phyloP scores from a whole-genome alignment of 1,140 invertebrate species.

The Micrasema minimum region DNA sequence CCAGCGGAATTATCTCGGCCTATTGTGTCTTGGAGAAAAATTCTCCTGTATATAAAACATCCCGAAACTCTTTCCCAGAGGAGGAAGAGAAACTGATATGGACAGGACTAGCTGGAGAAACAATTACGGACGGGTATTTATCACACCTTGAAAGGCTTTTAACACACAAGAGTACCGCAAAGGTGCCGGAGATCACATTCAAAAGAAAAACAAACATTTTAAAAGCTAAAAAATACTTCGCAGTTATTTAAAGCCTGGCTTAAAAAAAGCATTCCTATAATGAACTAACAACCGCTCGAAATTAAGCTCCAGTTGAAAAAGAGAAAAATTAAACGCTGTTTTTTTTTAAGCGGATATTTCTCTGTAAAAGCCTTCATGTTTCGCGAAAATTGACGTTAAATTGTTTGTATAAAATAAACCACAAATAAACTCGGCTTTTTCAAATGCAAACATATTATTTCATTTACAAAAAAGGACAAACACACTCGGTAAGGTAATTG shows the following conservation, averaged over 20 bases:
- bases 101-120: conserved; percentile 37
- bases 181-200: not conserved
- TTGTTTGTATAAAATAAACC: conserved; percentile 8
- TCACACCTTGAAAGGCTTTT: conserved; percentile 51
- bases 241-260: too few relatives aligned
- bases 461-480: conserved; percentile 28
- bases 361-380: not conserved
- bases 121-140: conserved; percentile 52
- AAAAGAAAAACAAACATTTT: not conserved
- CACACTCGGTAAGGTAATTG: conserved; percentile 27
- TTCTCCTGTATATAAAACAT: conserved; percentile 41
- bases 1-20: conserved; percentile 37
- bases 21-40: conserved; percentile 52
- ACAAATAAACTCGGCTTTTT: not conserved
- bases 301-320: not conserved
- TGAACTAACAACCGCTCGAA: not conserved
- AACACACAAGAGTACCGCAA: conserved; percentile 23
- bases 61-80: conserved; percentile 32
- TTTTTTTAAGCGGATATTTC: not conserved
- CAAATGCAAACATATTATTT: conserved; percentile 12
- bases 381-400: conserved; percentile 20
- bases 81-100: not conserved
- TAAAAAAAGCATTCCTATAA: too few relatives aligned
- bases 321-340: too few relatives aligned
- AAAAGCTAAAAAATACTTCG: not conserved